These are phyloP conservation scores for Magallana gigas DNA, from an alignment of 1,140 invertebrate species.

Conservation along the genomic window DNA sequence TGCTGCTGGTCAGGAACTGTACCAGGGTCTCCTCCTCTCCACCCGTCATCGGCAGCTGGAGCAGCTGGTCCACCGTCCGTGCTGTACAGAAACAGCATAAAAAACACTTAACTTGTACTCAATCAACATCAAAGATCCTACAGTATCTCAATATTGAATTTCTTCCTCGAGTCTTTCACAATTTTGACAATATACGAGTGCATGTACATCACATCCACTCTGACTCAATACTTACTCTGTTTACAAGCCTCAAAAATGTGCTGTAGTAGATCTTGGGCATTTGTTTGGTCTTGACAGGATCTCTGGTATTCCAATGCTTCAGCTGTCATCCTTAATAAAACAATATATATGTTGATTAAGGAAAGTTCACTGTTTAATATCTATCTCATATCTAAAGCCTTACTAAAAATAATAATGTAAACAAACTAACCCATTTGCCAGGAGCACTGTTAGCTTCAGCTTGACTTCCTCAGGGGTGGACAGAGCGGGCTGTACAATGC, in stretches of 20 bases:
- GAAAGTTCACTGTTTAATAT: too few species aligned
- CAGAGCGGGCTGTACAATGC: conserved; percentile 78
- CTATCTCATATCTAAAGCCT: not conserved
- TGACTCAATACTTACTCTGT: conserved; percentile 71
- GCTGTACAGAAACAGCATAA: conserved; percentile 61
- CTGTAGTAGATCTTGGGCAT: conserved; percentile 77
- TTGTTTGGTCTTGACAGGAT: conserved; percentile 72
- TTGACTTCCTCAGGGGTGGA: conserved; percentile 81
- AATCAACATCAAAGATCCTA: not conserved
- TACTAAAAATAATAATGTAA: not conserved
- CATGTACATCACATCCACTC: not conserved
- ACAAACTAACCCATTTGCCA: conserved; percentile 81
- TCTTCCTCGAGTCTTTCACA: not conserved
- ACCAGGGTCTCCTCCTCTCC: conserved; percentile 82
- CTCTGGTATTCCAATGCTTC: conserved; percentile 83
- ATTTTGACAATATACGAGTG: not conserved
- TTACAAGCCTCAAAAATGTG: conserved; percentile 79
- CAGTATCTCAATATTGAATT: not conserved
- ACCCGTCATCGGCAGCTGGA: conserved; percentile 81
- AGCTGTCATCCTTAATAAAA: conserved; percentile 78
- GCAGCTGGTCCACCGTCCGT: conserved; percentile 80
- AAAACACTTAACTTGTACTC: too few species aligned
- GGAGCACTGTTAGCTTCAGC: conserved; percentile 81
- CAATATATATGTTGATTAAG: not conserved
- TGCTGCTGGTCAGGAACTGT: conserved; percentile 80